Percentiles rank a stretch among this genome's conserved stretches.
phyloP scores from a whole-genome alignment of 2,888 invertebrate genomes.

The Drosophila kanekoi region DNA sequence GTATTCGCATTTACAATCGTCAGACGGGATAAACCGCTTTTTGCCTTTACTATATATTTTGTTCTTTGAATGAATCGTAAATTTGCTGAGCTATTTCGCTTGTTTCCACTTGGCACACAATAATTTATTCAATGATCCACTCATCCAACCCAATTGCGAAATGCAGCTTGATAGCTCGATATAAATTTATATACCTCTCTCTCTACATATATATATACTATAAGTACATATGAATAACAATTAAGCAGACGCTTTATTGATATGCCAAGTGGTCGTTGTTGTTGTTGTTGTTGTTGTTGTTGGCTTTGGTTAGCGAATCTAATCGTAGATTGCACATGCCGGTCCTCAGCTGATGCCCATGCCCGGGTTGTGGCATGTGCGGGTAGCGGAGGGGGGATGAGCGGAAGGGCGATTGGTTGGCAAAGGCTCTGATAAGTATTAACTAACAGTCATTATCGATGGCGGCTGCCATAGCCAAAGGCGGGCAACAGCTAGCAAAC shows the following conservation, averaged over 20 bases:
- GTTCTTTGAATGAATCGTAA: background rate
- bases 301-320: slow-evolving; percentile 29
- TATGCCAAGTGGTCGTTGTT: slow-evolving; percentile 14
- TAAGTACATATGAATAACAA: slow-evolving; percentile 3
- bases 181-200: background rate
- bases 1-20: background rate
- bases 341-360: slow-evolving; percentile 41
- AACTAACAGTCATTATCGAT: slow-evolving; percentile 56
- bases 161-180: background rate
- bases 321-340: slow-evolving; percentile 49
- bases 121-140: slow-evolving; percentile 30
- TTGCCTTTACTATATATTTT: background rate
- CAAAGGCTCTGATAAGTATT: slow-evolving; percentile 48
- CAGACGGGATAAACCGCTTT: no score
- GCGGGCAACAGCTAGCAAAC: slow-evolving; percentile 39
- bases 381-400: background rate
- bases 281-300: slow-evolving; percentile 4
- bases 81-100: slow-evolving; percentile 10
- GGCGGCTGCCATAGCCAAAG: slow-evolving; percentile 34
- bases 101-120: slow-evolving; percentile 7
- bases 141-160: slow-evolving; percentile 11
- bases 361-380: background rate
- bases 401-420: background rate
- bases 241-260: slow-evolving; percentile 30
- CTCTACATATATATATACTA: background rate